Base-by-base conservation (phyloP, 2,888 invertebrate genomes). In the Lymantria dispar region DNA sequence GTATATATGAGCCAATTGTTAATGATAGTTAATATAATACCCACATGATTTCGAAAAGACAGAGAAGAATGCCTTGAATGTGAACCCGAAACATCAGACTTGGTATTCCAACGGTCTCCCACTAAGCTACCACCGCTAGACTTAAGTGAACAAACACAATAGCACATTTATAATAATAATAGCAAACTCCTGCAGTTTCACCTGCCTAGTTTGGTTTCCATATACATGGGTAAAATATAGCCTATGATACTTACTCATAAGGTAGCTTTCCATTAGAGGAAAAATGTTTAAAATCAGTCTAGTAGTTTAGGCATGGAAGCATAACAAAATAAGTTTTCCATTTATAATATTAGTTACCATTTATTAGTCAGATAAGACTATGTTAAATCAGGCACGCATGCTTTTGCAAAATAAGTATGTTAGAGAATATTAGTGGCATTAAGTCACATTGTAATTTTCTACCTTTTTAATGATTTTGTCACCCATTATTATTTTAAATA, bases 391-490 rank as follows among this genome's bases (percentile, higher is more conserved):
- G 31, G 31, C 40, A 45, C 41, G 22, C 48, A 48, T 42, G 42
- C 42, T 30, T 39, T 29, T 40, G 38, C 11, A 5, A 22, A 2
- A 22, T 22, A 11, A 43, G 38, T 10, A 33, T 10, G 33, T 33
- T 33, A 10, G 33, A 5, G 30, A 7, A 33, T 33, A 10, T 33
- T 33, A 33, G 38, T 22, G 22, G 22, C 5, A 5, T 38, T 3
- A 11, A 36, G 29, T 12, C 1, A 9, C 9, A 38, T 8, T 10
- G 7, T 43, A 30, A 8, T 13, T 39, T 42, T 33, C 71, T 72
- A 57, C 66, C 66, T 69, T 71, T 59, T 80, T 76, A 61, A 70
- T 56, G 50, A 49, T 62, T 52, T 45, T 38, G 12, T 79, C 80
- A 53, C 74, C 68, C 81, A 84, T 80, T 58, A 33, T 58, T 49